A percentile compares a stretch with the other conserved stretches of the same genome.
phyloP scores from a whole-genome alignment of 30 jellyfish, hydroid and myxozoan genomes.

The Catostylus mosaicus region DNA sequence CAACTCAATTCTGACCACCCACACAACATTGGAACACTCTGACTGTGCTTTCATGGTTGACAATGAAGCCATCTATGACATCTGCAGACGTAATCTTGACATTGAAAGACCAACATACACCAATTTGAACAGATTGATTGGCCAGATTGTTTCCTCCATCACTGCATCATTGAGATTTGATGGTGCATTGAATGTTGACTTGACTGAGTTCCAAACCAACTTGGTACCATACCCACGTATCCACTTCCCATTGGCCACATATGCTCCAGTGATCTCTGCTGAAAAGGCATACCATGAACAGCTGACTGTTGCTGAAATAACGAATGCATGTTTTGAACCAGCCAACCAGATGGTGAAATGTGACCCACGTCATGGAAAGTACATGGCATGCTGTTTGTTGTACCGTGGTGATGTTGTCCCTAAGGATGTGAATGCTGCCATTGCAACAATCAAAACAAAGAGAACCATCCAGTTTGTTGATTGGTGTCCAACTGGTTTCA shows the following conservation, averaged over 20 bases:
- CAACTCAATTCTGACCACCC: slow-evolving; percentile 92
- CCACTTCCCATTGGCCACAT: slow-evolving; percentile 95
- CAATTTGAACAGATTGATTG: slow-evolving; percentile 88
- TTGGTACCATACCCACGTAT: slow-evolving; percentile 97
- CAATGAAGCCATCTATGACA: slow-evolving; percentile 93
- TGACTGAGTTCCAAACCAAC: slow-evolving; percentile 93
- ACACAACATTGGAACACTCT: slow-evolving; percentile 91
- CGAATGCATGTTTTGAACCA: slow-evolving; percentile 98
- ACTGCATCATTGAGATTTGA: slow-evolving; percentile 95
- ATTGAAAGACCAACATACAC: slow-evolving; percentile 93
- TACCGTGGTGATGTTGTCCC: slow-evolving; percentile 98
- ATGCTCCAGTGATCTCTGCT: slow-evolving; percentile 92
- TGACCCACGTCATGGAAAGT: slow-evolving; percentile 96
- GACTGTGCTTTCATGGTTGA: slow-evolving; percentile 93
- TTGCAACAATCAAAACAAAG: slow-evolving; percentile 94
- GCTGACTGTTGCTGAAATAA: slow-evolving; percentile 89
- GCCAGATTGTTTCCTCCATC: slow-evolving; percentile 87
- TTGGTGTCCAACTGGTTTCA: slow-evolving; percentile 99
- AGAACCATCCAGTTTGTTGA: slow-evolving; percentile 98
- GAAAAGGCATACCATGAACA: slow-evolving; percentile 95
- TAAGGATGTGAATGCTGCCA: slow-evolving; percentile 95
- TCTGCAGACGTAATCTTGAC: slow-evolving; percentile 87
- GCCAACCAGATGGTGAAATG: slow-evolving; percentile 98
- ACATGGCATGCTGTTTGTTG: slow-evolving; percentile 98
- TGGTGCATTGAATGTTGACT: slow-evolving; percentile 94